These are phyloP conservation scores for Arctopsyche grandis DNA, from an alignment of 1,140 invertebrate species.

Conservation along the genomic window DNA sequence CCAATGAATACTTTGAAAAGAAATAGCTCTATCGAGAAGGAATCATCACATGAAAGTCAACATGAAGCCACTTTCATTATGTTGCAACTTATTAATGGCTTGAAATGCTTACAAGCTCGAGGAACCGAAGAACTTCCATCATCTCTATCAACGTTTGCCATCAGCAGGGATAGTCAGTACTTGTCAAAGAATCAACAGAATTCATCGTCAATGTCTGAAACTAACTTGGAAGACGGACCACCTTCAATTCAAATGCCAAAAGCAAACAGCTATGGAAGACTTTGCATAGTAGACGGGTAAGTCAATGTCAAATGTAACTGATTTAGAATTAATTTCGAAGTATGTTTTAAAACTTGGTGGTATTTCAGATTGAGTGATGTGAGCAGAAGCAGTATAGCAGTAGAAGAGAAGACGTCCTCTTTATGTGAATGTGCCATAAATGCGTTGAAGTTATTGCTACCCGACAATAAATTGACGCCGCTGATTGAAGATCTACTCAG, in stretches of 20 bases:
- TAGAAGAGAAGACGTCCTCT: slow-evolving; percentile 73
- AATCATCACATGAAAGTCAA: slow-evolving; percentile 60
- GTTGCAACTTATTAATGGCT: slow-evolving; percentile 80
- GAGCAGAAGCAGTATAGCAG: slow-evolving; percentile 64
- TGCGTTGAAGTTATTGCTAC: slow-evolving; percentile 73
- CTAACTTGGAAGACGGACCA: slow-evolving; percentile 58
- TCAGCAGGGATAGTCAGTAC: slow-evolving; percentile 65
- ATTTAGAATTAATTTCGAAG: not conserved
- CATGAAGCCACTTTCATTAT: slow-evolving; percentile 74
- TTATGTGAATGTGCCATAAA: slow-evolving; percentile 82
- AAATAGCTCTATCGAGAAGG: slow-evolving; percentile 62
- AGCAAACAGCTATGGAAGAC: slow-evolving; percentile 67
- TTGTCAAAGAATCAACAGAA: slow-evolving; percentile 56
- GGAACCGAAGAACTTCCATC: slow-evolving; percentile 81
- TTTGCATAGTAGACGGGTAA: slow-evolving; percentile 81
- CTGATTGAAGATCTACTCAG: slow-evolving; percentile 75
- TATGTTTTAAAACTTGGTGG: not conserved
- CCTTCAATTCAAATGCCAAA: slow-evolving; percentile 64
- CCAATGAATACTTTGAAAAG: slow-evolving; percentile 61
- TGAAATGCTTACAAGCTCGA: slow-evolving; percentile 85
- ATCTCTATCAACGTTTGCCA: slow-evolving; percentile 73
- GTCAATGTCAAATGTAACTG: slow-evolving; percentile 50
- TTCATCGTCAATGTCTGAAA: slow-evolving; percentile 63
- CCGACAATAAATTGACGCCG: slow-evolving; percentile 72
- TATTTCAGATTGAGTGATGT: slow-evolving; percentile 70